Evolutionary conservation across 2,797 vertebrate species (phyloP).

Genomic region (Poecilia wingei): DNA sequence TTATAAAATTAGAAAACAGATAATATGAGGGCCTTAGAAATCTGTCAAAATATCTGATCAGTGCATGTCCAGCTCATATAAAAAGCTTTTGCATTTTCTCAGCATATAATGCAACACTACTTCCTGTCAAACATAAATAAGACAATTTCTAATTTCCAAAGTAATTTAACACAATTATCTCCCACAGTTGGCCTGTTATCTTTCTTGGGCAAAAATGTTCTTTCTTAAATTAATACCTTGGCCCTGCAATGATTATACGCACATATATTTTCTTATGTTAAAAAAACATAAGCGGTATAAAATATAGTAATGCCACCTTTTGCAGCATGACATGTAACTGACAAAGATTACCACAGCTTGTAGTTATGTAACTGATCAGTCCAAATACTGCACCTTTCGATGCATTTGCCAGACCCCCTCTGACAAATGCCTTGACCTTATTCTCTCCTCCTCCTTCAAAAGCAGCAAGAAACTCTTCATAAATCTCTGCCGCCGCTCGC

Average conservation of each 20-base stretch:
- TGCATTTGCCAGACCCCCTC: conserved; percentile 96
- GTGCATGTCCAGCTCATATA: background rate
- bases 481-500: conserved; percentile 97
- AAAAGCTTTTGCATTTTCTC: background rate
- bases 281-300: background rate
- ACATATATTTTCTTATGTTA: background rate
- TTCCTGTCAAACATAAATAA: background rate
- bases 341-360: background rate
- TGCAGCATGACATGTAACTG: background rate
- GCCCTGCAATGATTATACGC: background rate
- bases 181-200: background rate
- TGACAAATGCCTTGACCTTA: conserved; percentile 98
- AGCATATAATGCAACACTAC: background rate
- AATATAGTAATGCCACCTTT: background rate
- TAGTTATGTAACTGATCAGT: background rate
- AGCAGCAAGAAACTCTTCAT: conserved; percentile 98
- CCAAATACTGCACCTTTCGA: conserved; percentile 86
- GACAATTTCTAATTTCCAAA: background rate
- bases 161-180: background rate
- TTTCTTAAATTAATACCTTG: background rate
- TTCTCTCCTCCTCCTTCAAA: conserved; percentile 97
- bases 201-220: background rate
- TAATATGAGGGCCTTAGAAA: background rate
- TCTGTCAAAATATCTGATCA: background rate
- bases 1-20: background rate